Evolutionary conservation across 2,797 vertebrate genomes (phyloP), one percentile per base, ranked within the genome.

Genomic region (Gymnoscopelus microlampas): DNA sequence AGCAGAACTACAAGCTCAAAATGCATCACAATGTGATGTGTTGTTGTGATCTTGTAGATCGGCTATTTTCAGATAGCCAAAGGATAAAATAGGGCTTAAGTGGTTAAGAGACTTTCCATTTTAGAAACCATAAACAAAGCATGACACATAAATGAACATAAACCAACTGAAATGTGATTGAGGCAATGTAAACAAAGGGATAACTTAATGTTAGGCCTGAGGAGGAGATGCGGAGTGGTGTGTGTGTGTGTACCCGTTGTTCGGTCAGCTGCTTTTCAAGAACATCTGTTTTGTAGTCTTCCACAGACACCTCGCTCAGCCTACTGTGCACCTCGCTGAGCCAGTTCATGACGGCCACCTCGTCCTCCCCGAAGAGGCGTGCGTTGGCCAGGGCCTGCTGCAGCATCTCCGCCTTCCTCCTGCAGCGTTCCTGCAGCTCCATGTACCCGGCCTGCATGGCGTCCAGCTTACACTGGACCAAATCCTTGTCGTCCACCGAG

Each of bases 311-410:
- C 76, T 94, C 94, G 79, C 88, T 92, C 87, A 99, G 93, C 81
- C 89, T 95, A 54, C 90, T 81, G 84, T 98, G 95, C 54, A 92
- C 90, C 88, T 99, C 97, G 24, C 89, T 95, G 80, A 99, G 95
- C 98, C 98, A 99, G 93, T 96, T 99, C 96, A 99, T 96, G 88
- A 99, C 88, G 58, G 96, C 97, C 85, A 99, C 97, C 91, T 99
- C 96, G 0, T 99, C 97, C 80, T 98, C 96, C 70, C 97, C 97
- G 86, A 99, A 99, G 82, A 98, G 95, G 89, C 95, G 96, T 75
- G 98, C 96, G 78, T 99, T 99, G 70, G 95, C 95, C 89, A 96
- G 93, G 61, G 98, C 98, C 90, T 97, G 96, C 79, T 93, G 95
- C 74, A 99, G 94, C 85, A 97, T 94, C 89, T 96, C 95, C n/a